Evolutionary conservation across 2,888 invertebrate genomes (phyloP).

Genomic region (Amiota mariae): DNA sequence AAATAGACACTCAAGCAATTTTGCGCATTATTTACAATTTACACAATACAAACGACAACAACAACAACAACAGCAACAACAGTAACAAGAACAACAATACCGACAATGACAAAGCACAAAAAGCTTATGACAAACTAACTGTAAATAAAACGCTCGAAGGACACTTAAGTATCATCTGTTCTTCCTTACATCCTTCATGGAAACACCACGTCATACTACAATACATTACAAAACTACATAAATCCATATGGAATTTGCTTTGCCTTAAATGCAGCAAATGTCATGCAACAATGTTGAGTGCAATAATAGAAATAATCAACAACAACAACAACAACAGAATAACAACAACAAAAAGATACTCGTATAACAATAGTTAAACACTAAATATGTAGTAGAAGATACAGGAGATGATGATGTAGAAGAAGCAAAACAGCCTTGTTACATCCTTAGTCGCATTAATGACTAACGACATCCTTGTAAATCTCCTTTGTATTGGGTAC

Average conservation of each 20-base stretch:
- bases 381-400: background rate
- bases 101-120: background rate
- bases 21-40: conserved; percentile 37
- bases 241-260: background rate
- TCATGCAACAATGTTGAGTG: conserved; percentile 19
- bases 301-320: conserved; percentile 18
- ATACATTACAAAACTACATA: background rate
- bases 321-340: too few relatives aligned
- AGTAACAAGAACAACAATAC: too few relatives aligned
- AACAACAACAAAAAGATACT: conserved; percentile 9
- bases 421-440: conserved; percentile 15
- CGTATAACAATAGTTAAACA: background rate
- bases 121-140: background rate
- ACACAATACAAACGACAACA: conserved; percentile 23
- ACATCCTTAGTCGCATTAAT: conserved; percentile 38
- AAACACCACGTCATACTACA: background rate
- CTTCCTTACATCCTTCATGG: background rate
- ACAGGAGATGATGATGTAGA: background rate
- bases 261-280: conserved; percentile 15
- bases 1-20: conserved; percentile 23
- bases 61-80: too few relatives aligned
- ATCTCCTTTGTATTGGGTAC: conserved; percentile 18
- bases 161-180: conserved; percentile 11
- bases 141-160: conserved; percentile 23
- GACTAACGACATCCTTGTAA: conserved; percentile 38